Evolutionary conservation across 2,888 invertebrate genomes (phyloP), one percentile per base, ranked within the genome.

Genomic region (Synergus japonicus): DNA sequence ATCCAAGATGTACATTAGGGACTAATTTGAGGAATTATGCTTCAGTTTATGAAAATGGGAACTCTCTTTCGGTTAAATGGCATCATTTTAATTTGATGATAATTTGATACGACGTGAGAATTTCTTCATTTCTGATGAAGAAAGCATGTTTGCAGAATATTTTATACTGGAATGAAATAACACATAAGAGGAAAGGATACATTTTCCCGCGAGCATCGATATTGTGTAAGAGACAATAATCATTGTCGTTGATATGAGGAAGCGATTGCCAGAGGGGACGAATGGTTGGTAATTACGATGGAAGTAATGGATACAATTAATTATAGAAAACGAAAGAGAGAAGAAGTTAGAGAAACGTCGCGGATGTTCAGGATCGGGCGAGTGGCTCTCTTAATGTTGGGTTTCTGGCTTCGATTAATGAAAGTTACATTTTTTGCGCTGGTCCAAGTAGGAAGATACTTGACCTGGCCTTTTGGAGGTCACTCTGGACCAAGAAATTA

Each of bases 401-500:
- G n/a, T 54, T n/a, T 18, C 54, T 54, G 12, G 54, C 29, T 54
- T 73, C 54, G 29, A 73, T 73, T 73, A 73, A 54, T 73, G 49
- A 73, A 54, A 73, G 49, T 73, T 54, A 49, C 49, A 46, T 67
- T 29, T 69, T 67, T 69, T 69, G 44, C n/a, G 29, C 22, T 46
- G 46, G 13, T 13, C 22, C 46, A 60, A 12, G 13, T 46, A 69
- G 46, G 69, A 69, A 69, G 69, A 73, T 10, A 41, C 54, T 73
- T 69, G 46, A 73, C 73, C 73, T 54, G 73, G 73, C 49, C 29
- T 54, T 73, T 37, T 29, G 49, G 73, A 73, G 49, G 54, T 73
- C 54, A 54, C 54, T 0, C 46, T 18, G 18, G 46, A 46, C 46
- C 18, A 46, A 67, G 44, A 44, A 22, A 67, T 46, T 44, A 43